A percentile compares a stretch with the other conserved stretches of the same genome.
These are phyloP conservation scores for Vidua macroura DNA, from an alignment of 2,113 vertebrate genomes.

Conservation along the genomic window DNA sequence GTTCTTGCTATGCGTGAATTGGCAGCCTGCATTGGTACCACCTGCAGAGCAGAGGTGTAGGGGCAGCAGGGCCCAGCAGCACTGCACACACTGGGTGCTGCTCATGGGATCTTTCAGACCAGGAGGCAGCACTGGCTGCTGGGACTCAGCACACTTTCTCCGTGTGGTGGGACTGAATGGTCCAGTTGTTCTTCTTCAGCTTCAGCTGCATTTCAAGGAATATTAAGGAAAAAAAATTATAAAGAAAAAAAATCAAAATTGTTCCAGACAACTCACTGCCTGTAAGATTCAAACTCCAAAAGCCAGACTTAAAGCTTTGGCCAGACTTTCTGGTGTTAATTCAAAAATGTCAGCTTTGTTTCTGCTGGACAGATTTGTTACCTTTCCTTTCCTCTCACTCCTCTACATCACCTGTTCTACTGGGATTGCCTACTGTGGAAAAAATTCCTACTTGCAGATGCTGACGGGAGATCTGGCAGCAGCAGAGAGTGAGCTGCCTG, in stretches of 20 bases:
- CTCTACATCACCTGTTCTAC: background rate
- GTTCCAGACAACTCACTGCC: slow-evolving; percentile 50
- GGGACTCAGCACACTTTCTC: background rate
- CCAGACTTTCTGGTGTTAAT: slow-evolving; percentile 22
- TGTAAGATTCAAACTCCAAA: background rate
- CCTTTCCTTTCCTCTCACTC: background rate
- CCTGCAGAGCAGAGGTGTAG: background rate
- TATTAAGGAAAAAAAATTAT: background rate
- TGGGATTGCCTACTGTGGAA: slow-evolving; percentile 14
- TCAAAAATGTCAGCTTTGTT: slow-evolving; percentile 31
- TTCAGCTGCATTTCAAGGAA: slow-evolving; percentile 45
- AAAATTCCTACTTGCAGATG: background rate
- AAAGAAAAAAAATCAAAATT: background rate
- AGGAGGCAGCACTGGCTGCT: background rate
- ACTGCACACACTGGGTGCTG: rapidly evolving
- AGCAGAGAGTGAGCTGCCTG: background rate
- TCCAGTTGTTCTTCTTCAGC: slow-evolving; percentile 12
- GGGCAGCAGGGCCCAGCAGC: background rate
- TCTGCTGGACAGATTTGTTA: background rate
- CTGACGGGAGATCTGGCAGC: background rate
- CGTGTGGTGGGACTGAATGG: background rate
- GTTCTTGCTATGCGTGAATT: background rate
- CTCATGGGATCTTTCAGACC: background rate
- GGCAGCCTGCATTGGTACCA: background rate
- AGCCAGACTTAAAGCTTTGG: slow-evolving; percentile 33